Percentiles rank a stretch among this genome's conserved stretches.
Conservation (phyloP, 2,113 vertebrate genomes). For the Corynorhinus townsendii region DNA sequence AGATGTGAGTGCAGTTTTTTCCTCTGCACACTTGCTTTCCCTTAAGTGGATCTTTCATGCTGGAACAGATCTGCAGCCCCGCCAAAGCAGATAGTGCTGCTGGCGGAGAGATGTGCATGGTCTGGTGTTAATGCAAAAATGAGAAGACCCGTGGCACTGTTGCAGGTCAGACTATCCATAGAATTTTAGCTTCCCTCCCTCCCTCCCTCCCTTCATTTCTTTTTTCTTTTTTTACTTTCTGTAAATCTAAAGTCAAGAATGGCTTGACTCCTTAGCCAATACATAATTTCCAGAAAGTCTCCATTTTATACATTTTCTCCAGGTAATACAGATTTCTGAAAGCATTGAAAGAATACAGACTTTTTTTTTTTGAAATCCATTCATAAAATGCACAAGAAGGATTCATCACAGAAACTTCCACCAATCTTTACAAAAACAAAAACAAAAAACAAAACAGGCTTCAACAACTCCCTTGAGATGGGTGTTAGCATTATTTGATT, state of each 20-base stretch:
- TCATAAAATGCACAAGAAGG: background rate
- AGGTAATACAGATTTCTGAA: background rate
- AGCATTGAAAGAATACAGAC: background rate
- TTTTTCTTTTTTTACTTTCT: background rate
- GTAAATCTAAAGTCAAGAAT: background rate
- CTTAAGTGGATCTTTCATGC: background rate
- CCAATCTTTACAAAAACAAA: background rate
- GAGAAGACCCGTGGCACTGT: background rate
- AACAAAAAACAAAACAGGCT: background rate
- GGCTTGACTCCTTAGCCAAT: background rate
- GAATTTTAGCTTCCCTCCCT: background rate
- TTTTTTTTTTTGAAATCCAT: background rate
- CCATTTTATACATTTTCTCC: background rate
- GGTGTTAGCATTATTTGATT: background rate
- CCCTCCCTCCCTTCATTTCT: background rate
- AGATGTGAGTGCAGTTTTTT: background rate
- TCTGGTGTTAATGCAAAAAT: background rate
- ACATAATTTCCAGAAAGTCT: background rate
- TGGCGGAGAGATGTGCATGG: background rate
- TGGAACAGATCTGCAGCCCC: background rate
- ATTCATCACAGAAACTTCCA: background rate
- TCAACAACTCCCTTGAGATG: background rate
- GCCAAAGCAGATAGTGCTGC: background rate
- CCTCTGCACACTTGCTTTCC: background rate
- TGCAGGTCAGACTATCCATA: background rate